Percentiles rank a stretch among this genome's conserved stretches.
Evolutionary conservation across 2,113 vertebrate genomes (phyloP).

Genomic region (Apteryx mantelli): DNA sequence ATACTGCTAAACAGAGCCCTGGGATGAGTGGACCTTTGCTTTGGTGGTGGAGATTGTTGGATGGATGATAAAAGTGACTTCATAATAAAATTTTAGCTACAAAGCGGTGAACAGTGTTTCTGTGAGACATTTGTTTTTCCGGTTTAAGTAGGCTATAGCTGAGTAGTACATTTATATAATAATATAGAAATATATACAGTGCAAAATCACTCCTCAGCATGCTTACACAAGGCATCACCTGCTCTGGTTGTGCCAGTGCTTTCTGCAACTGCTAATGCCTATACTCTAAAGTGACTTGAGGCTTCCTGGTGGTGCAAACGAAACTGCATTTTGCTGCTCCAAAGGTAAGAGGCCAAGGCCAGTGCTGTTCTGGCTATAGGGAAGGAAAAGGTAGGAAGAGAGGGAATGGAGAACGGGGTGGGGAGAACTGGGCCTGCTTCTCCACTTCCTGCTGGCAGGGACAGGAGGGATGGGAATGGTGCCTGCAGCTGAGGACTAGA

Average conservation of each 20-base stretch:
- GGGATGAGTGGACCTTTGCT: not conserved
- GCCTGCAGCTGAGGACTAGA: not conserved
- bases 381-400: not conserved
- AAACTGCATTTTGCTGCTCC: not conserved
- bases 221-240: rapidly evolving
- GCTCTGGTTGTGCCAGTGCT: rapidly evolving
- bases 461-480: not conserved
- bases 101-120: not conserved
- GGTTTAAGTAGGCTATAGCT: not conserved
- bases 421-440: not conserved
- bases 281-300: not conserved
- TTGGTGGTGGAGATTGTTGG: not conserved
- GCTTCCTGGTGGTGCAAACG: not conserved
- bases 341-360: not conserved
- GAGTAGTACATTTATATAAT: not conserved
- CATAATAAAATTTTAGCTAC: not conserved
- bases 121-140: not conserved
- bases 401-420: not conserved
- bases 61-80: not conserved
- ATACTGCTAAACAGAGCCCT: not conserved
- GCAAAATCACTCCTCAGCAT: not conserved
- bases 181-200: not conserved
- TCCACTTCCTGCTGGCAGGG: not conserved
- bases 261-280: not conserved
- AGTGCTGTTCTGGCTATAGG: not conserved